These are phyloP conservation scores for Ardeotis arabs DNA, from an alignment of 2,113 vertebrate genomes.

Conservation along the genomic window DNA sequence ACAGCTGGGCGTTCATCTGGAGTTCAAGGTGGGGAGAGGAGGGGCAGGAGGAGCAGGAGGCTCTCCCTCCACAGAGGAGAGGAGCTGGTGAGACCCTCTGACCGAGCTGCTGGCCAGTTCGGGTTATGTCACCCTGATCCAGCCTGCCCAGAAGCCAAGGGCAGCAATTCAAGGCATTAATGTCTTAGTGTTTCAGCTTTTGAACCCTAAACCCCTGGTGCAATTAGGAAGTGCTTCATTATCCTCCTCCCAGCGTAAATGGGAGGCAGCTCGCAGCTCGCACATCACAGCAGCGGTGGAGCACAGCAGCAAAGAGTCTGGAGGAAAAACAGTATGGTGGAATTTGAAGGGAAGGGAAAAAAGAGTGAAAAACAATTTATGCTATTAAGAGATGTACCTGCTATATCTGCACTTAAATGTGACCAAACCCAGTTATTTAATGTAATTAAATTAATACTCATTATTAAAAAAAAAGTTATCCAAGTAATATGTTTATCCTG, in stretches of 20 bases:
- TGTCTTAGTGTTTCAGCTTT: background rate
- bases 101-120: accelerated
- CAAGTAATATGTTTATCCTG: background rate
- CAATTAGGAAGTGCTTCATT: background rate
- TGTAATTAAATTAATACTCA: background rate
- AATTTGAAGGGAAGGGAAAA: background rate
- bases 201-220: background rate
- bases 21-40: background rate
- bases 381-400: background rate
- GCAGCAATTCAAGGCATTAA: background rate
- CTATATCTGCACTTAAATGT: background rate
- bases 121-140: background rate
- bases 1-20: background rate
- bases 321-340: background rate
- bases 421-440: background rate
- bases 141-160: background rate
- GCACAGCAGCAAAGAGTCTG: background rate
- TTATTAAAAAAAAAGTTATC: background rate
- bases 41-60: background rate
- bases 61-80: background rate
- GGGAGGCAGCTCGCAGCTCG: background rate
- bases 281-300: background rate
- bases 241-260: background rate
- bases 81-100: background rate
- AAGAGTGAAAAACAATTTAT: background rate